These are phyloP conservation scores for Macquaria ambigua DNA, from an alignment of 2,113 vertebrate genomes.

Conservation along the genomic window DNA sequence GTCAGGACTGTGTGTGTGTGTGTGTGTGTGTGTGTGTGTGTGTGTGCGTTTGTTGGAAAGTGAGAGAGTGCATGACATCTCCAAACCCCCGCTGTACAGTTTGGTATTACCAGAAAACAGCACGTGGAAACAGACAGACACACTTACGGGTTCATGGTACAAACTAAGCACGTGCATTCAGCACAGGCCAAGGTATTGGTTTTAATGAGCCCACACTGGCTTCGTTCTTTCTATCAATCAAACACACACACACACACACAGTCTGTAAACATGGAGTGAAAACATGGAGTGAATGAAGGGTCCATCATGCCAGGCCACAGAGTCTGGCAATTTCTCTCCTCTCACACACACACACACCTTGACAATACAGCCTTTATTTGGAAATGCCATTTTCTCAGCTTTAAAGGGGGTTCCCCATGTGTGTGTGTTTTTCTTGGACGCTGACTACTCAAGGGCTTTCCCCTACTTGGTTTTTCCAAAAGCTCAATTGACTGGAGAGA, in stretches of 20 bases:
- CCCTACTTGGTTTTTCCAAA: slow-evolving; percentile 80
- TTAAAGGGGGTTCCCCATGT: slow-evolving; percentile 73
- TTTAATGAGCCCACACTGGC: slow-evolving; percentile 56
- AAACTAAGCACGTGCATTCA: slow-evolving; percentile 28
- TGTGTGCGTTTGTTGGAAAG: not conserved
- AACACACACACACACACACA: slow-evolving; percentile 19
- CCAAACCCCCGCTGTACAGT: not conserved
- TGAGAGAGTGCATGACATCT: slow-evolving; percentile 11
- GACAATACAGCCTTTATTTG: slow-evolving; percentile 77
- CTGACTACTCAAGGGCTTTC: slow-evolving; percentile 73
- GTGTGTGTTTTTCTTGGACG: slow-evolving; percentile 75
- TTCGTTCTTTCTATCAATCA: slow-evolving; percentile 63
- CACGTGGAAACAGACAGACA: slow-evolving; percentile 46
- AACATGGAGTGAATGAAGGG: slow-evolving; percentile 62
- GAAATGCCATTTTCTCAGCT: slow-evolving; percentile 69
- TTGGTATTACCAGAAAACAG: not conserved
- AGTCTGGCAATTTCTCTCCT: slow-evolving; percentile 48
- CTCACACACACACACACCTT: slow-evolving; percentile 42
- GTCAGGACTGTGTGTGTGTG: not conserved
- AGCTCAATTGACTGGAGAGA: slow-evolving; percentile 50
- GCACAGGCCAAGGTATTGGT: slow-evolving; percentile 26
- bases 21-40: not conserved
- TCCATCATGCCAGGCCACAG: slow-evolving; percentile 69
- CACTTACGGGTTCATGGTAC: slow-evolving; percentile 28
- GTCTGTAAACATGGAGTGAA: slow-evolving; percentile 62